Evolutionary conservation across 2,888 invertebrate species (phyloP).

Genomic region (Leptinotarsa juncta): DNA sequence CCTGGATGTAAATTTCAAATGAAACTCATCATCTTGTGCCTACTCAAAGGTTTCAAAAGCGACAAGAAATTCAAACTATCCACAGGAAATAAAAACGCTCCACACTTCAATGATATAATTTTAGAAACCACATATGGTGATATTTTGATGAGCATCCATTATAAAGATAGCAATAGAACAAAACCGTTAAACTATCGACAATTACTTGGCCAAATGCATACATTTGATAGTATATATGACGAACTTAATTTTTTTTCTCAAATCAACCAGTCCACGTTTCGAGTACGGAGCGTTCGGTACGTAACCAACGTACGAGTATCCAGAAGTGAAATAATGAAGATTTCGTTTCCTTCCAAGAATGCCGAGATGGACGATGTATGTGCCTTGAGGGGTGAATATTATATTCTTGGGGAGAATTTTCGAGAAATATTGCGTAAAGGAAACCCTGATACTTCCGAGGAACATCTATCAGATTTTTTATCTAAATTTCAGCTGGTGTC

Average conservation of each 20-base stretch:
- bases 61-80: slow-evolving; percentile 10
- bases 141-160: neutral
- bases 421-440: neutral
- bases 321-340: slow-evolving; percentile 12
- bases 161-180: neutral
- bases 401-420: neutral
- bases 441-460: neutral
- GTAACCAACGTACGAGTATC: slow-evolving; percentile 10
- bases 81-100: neutral
- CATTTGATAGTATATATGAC: neutral
- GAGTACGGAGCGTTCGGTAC: neutral
- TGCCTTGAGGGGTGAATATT: neutral
- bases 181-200: slow-evolving; percentile 2
- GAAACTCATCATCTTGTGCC: neutral
- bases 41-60: neutral
- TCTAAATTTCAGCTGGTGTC: neutral
- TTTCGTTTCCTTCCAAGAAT: neutral
- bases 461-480: neutral
- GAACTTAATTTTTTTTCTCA: neutral
- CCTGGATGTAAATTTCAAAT: neutral
- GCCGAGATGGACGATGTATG: neutral
- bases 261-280: slow-evolving; percentile 5
- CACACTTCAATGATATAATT: neutral
- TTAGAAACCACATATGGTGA: neutral
- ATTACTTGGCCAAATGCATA: neutral